Evolutionary conservation across 2,797 vertebrate genomes (phyloP).

Genomic region (Lerista edwardsae): DNA sequence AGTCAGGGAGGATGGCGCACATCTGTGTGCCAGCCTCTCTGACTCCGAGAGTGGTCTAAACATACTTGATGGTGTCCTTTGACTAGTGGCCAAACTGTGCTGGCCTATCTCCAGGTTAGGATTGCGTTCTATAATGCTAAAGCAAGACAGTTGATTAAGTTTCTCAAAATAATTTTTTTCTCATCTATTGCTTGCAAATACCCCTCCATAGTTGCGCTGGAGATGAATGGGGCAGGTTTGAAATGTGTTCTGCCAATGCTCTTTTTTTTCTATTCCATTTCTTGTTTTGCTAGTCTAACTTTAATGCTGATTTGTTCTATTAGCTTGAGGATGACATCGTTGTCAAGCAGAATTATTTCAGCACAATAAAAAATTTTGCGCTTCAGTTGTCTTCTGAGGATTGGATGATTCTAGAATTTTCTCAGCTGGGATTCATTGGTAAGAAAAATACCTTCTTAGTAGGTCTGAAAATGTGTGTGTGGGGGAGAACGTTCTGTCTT

Average conservation of each 20-base stretch:
- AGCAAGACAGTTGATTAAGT: background rate
- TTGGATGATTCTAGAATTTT: slow-evolving; percentile 99
- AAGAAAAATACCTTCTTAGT: slow-evolving; percentile 65
- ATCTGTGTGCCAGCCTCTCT: too few relatives aligned
- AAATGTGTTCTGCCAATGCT: slow-evolving; percentile 17
- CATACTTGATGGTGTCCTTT: too few relatives aligned
- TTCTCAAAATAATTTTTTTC: background rate
- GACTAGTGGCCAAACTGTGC: too few relatives aligned
- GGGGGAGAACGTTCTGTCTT: slow-evolving; percentile 15
- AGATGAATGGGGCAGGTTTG: background rate
- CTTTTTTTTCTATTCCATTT: background rate
- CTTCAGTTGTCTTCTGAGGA: slow-evolving; percentile 96
- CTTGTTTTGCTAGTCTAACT: slow-evolving; percentile 41
- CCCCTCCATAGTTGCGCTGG: background rate
- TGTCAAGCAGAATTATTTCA: slow-evolving; percentile 98
- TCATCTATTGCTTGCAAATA: background rate
- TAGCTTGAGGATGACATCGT: slow-evolving; percentile 99
- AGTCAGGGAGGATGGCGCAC: too few relatives aligned
- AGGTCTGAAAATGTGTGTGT: background rate
- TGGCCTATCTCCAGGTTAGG: too few relatives aligned
- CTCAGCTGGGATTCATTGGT: slow-evolving; percentile 99
- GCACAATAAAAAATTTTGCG: slow-evolving; percentile 99
- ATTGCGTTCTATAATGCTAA: too few relatives aligned
- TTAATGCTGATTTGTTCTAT: slow-evolving; percentile 55
- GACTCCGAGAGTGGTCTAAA: too few relatives aligned